A percentile compares a stretch with the other conserved stretches of the same genome.
phyloP scores from a whole-genome alignment of 2,113 vertebrate genomes.

The Zosterops borbonicus region DNA sequence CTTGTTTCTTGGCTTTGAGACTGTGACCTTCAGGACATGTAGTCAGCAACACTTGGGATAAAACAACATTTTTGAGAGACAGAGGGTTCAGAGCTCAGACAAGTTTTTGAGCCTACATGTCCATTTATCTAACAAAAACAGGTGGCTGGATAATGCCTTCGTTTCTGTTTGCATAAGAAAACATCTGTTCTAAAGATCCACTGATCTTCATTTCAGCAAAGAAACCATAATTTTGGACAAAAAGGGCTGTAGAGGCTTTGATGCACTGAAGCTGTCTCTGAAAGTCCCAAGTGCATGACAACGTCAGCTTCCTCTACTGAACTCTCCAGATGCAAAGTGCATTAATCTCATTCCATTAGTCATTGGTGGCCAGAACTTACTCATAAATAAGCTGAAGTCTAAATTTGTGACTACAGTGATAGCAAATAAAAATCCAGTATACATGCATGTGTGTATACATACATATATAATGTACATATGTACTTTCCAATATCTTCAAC shows the following conservation, averaged over 20 bases:
- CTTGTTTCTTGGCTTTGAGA: background rate
- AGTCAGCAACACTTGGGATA: background rate
- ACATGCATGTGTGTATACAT: rapidly evolving
- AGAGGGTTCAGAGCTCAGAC: background rate
- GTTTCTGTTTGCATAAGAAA: background rate
- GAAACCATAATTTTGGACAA: background rate
- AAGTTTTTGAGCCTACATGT: background rate
- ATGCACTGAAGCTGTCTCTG: background rate
- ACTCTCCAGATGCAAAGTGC: background rate
- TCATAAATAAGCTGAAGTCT: background rate
- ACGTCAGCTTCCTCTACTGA: background rate
- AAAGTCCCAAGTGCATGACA: background rate
- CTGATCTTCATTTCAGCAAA: background rate
- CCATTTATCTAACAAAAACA: background rate
- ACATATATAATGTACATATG: background rate
- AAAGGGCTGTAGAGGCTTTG: background rate
- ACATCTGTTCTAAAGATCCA: background rate
- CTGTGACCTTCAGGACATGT: background rate
- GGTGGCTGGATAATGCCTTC: background rate
- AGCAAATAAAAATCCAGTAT: background rate
- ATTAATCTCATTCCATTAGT: background rate
- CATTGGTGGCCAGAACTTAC: background rate
- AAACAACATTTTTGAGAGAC: background rate
- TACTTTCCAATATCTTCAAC: background rate
- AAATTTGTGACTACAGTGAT: background rate